phyloP scores from a whole-genome alignment of 2,113 vertebrate species.

The Lophura nycthemera region DNA sequence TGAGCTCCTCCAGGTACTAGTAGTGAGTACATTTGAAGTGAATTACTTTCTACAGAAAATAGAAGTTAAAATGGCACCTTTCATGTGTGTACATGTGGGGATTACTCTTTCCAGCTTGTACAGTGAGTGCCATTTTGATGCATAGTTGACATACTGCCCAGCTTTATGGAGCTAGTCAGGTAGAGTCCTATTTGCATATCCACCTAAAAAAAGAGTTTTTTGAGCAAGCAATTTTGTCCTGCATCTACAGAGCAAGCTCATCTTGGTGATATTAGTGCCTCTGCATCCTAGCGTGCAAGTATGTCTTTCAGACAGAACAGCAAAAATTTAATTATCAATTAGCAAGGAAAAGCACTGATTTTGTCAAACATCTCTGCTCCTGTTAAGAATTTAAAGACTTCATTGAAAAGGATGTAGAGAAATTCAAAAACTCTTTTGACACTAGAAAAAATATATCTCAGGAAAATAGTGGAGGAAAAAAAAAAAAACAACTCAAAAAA shows the following conservation, averaged over 20 bases:
- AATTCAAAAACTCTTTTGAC: not conserved
- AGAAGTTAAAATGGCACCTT: not conserved
- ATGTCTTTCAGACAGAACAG: not conserved
- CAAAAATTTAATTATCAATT: not conserved
- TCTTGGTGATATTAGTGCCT: not conserved
- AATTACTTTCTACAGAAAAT: not conserved
- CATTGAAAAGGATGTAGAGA: not conserved
- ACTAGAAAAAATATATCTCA: not conserved
- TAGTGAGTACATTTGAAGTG: not conserved
- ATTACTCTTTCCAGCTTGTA: not conserved
- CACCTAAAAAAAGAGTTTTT: not conserved
- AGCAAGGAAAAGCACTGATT: not conserved
- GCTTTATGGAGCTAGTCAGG: accelerated
- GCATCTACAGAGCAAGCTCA: not conserved
- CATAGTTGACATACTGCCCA: not conserved
- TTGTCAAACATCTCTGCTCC: not conserved
- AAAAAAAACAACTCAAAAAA: not conserved
- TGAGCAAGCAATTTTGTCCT: not conserved
- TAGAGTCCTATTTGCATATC: not conserved
- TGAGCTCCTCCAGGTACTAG: not conserved
- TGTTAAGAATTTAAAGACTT: not conserved
- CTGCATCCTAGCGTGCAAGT: not conserved
- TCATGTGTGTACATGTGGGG: not conserved
- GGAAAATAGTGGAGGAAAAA: not conserved
- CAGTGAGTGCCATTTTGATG: not conserved